Evolutionary conservation across 64 coral and sea anemone genomes (phyloP).

Genomic region (Hydrozoanthus tunicans): DNA sequence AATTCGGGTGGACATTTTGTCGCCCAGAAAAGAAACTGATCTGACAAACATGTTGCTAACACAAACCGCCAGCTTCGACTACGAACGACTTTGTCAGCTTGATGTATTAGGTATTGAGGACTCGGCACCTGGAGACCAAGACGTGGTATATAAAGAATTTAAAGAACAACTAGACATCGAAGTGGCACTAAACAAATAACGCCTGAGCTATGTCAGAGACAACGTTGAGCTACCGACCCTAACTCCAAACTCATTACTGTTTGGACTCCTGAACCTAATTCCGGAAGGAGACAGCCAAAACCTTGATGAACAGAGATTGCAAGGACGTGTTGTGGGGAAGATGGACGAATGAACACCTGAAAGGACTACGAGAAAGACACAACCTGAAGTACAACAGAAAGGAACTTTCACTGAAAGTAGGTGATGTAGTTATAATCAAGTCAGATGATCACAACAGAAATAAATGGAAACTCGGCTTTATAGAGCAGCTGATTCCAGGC

Average conservation of each 20-base stretch:
- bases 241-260: not conserved
- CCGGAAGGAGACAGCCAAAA: not conserved
- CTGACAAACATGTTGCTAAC: not conserved
- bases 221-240: not conserved
- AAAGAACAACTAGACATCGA: slow-evolving; percentile 15
- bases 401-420: not conserved
- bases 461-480: not conserved
- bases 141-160: not conserved
- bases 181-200: not conserved
- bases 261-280: not conserved
- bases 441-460: not conserved
- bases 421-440: not conserved
- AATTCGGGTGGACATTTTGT: not conserved
- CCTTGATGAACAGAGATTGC: not conserved
- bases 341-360: not conserved
- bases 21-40: not conserved
- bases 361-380: not conserved
- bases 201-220: slow-evolving; percentile 4
- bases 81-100: not conserved
- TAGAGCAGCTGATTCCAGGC: not conserved
- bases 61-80: not conserved
- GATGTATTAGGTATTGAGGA: not conserved
- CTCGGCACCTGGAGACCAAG: not conserved
- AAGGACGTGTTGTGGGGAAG: not conserved
- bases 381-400: not conserved